Conservation (phyloP, 1,140 invertebrate genomes). For the Colletes gigas region DNA sequence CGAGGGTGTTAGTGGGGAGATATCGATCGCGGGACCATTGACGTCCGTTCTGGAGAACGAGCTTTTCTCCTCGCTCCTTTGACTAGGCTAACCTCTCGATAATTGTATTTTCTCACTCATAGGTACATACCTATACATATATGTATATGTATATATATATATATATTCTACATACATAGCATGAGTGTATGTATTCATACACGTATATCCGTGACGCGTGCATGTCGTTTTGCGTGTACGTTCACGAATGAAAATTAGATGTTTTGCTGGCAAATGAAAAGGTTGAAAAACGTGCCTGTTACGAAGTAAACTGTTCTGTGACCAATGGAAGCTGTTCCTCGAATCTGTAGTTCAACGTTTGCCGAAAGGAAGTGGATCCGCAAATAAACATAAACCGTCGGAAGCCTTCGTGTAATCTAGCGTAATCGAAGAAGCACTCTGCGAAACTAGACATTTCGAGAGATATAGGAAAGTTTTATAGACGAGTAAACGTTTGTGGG, state of each 20-base stretch:
- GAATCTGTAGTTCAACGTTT: slow-evolving; percentile 26
- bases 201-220: neutral
- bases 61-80: slow-evolving; percentile 42
- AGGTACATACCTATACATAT: neutral
- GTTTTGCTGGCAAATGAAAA: neutral
- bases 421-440: neutral
- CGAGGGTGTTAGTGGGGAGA: slow-evolving; percentile 57
- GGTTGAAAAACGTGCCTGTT: slow-evolving; percentile 22
- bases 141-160: neutral
- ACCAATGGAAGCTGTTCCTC: slow-evolving; percentile 11
- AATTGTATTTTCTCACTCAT: slow-evolving; percentile 43
- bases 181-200: too few species aligned
- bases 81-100: slow-evolving; percentile 43
- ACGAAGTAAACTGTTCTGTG: slow-evolving; percentile 7
- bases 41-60: slow-evolving; percentile 65
- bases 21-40: slow-evolving; percentile 66
- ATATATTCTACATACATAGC: neutral
- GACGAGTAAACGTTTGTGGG: neutral
- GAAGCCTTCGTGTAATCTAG: neutral
- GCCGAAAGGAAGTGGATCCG: slow-evolving; percentile 3
- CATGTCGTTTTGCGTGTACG: neutral
- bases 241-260: slow-evolving; percentile 20
- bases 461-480: neutral
- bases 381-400: neutral
- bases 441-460: neutral